phyloP scores from a whole-genome alignment of 2,888 invertebrate genomes.

The Meta bourneti region DNA sequence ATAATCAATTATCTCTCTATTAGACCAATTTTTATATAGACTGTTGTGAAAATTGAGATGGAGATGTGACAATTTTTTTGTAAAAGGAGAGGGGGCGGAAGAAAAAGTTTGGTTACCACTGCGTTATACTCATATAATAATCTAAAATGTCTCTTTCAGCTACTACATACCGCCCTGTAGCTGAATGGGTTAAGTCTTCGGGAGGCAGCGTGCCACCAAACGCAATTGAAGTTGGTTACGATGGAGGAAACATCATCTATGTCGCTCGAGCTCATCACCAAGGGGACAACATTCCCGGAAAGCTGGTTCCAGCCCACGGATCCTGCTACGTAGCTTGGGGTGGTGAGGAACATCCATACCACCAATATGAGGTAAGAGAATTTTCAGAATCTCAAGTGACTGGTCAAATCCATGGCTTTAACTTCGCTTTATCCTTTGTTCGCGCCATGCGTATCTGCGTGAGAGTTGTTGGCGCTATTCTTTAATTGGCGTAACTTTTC shows the following conservation, averaged over 20 bases:
- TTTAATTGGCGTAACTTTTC: no score
- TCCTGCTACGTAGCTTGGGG: constrained; percentile 77
- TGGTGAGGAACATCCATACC: constrained; percentile 76
- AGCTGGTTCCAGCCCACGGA: constrained; percentile 77
- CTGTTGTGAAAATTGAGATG: neutral
- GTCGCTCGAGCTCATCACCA: constrained; percentile 77
- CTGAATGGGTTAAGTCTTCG: constrained; percentile 73
- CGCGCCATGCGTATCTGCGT: no score
- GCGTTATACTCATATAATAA: neutral
- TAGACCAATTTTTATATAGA: neutral
- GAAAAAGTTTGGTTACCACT: neutral
- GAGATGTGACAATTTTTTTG: neutral
- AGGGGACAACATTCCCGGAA: constrained; percentile 77
- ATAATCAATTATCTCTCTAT: neutral
- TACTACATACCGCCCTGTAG: constrained; percentile 74
- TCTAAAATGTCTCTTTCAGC: constrained; percentile 41
- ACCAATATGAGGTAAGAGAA: constrained; percentile 74
- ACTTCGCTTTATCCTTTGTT: no score
- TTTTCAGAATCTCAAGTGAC: neutral
- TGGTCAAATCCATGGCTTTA: neutral
- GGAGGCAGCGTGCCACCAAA: constrained; percentile 75
- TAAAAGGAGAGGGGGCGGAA: neutral
- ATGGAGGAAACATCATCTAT: constrained; percentile 73
- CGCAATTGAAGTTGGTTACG: constrained; percentile 77
- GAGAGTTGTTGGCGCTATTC: no score